Base-by-base conservation (phyloP, 2,113 vertebrate genomes). In the Ceyx melanurus region DNA sequence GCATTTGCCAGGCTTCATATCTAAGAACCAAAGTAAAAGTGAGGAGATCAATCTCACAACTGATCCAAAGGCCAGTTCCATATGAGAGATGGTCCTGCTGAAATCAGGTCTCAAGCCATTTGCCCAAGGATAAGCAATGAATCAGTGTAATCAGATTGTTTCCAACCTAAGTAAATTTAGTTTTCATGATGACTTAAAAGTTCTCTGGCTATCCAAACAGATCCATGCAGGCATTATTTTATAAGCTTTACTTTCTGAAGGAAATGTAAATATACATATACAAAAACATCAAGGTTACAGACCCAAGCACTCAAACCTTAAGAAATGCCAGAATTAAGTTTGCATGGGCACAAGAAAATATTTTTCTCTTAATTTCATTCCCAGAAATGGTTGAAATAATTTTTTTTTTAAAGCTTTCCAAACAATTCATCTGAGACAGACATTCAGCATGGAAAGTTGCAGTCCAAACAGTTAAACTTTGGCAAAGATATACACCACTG, bases 371-470 rank as follows among this genome's bases (percentile, higher is more conserved):
- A 73, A 92, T 94, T 96, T 95, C 88, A 91, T 96, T 96, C 94
- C 95, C 95, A 95, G 94, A 96, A 96, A 94, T 77, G 88, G 92
- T 88, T 88, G 92, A 94, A 95, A 92, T 89, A 92, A 94, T 94
- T 95, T 95, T 96, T 91, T 91, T 94, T 25, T 88, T 86, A 48
- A 64, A 95, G 72, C 75, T 94, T 95, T 96, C 95, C 95, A 95
- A 95, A 96, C 92, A 95, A 96, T 96, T 94, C 71, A 92, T 95
- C 82, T 86, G 76, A 95, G 68, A 72, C 88, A 96, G 95, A 92
- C 93, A 89, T 92, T 94, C 74, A 89, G 84, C 89, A 94, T 57
- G 94, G 95, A 95, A 96, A 95, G 82, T 96, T 94, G 94, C 89
- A 94, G 84, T 91, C 91, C 95, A 95, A 96, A 94, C 84, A 93